Evolutionary conservation across 64 coral and sea anemone species (phyloP), one percentile per base, ranked within the genome.

Genomic region (Trachythela sp.): DNA sequence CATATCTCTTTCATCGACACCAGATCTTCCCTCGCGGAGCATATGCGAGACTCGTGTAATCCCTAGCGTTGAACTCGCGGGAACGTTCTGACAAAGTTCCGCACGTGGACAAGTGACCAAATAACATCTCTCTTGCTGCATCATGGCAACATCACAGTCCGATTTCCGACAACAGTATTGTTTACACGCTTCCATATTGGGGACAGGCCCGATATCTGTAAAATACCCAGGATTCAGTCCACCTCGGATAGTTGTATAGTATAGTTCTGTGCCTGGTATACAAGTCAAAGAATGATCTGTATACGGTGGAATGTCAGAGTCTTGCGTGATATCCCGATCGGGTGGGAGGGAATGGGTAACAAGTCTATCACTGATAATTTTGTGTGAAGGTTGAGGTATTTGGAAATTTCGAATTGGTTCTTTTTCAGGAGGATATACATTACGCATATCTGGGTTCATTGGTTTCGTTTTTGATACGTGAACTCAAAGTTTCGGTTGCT

Each of bases 71-170:
- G 96, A 89, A 41, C 93, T 87, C 30, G 96, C 91, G 32, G 54
- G 86, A 36, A 92, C 90, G 34, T 91, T 91, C 39, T 91, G 89
- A 54, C 96, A 99, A 49, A 92, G 48, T 14, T 91, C n/a, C 9
- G 48, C 40, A 77, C 92, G 89, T 0, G 89, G 85, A 54, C 96
- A 99, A 8, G 96, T 94, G 20, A 95, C 96, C 59, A 99, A 87
- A 33, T 93, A 94, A 24, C 96, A 99, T 40, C 88, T 93, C 15
- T 90, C 52, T 6, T 93, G 71, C 42, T 94, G 85, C 96, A 99
- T 95, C 56, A 99, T 93, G 6, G 96, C 93, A 40, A 99, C 39
- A 88, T 99, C 91, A 86, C 96, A 99, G 17, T 93, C 90, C 18
- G 84, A 87, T 67, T 85, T 92, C n/a, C 22, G 35, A 84, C 96